Evolutionary conservation across 2,797 vertebrate species (phyloP).

Genomic region (Notamacropus eugenii): DNA sequence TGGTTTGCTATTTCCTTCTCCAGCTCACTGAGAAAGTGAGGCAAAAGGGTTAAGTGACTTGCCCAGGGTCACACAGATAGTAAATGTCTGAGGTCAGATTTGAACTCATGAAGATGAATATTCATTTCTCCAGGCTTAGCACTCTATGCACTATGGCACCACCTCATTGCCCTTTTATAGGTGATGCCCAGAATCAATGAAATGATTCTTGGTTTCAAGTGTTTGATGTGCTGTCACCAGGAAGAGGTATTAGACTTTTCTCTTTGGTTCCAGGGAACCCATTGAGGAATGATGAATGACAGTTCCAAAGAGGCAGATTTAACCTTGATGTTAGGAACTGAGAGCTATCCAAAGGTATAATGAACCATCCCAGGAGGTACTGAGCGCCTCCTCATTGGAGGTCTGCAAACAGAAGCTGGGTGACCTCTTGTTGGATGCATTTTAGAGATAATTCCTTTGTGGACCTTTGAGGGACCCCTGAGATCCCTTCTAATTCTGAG

Average conservation of each 20-base stretch:
- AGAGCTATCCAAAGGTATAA: not conserved
- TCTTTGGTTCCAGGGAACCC: not conserved
- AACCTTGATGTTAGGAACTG: not conserved
- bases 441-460: not conserved
- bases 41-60: not conserved
- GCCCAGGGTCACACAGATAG: not conserved
- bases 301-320: not conserved
- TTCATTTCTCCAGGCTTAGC: not conserved
- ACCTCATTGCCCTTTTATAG: not conserved
- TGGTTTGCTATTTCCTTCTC: not conserved
- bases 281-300: not conserved
- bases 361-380: not conserved
- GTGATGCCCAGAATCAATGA: not conserved
- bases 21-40: not conserved
- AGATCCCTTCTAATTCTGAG: not conserved
- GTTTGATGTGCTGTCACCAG: not conserved
- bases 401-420: not conserved
- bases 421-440: not conserved
- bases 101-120: not conserved
- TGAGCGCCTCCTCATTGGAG: not conserved
- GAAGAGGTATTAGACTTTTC: not conserved
- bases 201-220: not conserved
- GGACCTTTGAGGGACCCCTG: not conserved
- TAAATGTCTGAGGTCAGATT: not conserved
- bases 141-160: not conserved